Conservation (phyloP, 1,140 invertebrate species). For the Gonioctena quinquepunctata region DNA sequence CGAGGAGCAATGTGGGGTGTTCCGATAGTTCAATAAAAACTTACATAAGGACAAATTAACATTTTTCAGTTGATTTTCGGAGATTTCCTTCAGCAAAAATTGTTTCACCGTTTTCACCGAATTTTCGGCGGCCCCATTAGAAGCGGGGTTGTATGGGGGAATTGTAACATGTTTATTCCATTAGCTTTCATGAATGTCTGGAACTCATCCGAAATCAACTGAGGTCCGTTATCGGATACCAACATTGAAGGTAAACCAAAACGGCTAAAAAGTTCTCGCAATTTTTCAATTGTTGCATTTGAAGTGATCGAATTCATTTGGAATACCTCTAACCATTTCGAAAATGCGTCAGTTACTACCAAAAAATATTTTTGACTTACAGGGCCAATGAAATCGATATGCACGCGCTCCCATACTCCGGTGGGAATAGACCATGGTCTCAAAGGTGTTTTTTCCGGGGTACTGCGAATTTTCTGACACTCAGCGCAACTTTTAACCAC, state of each 20-base stretch:
- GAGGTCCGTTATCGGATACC: constrained; percentile 53
- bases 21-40: constrained; percentile 5
- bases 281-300: constrained; percentile 35
- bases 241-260: constrained; percentile 51
- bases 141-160: constrained; percentile 46
- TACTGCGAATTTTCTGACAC: constrained; percentile 16
- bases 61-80: background rate
- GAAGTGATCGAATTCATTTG: constrained; percentile 28
- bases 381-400: constrained; percentile 57
- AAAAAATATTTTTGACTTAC: constrained; percentile 51
- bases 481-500: constrained; percentile 22
- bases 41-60: background rate
- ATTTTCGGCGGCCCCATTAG: constrained; percentile 50
- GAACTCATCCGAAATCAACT: constrained; percentile 54
- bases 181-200: constrained; percentile 48
- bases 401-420: constrained; percentile 54
- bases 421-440: constrained; percentile 31
- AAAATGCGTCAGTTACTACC: constrained; percentile 56
- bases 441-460: background rate
- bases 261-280: constrained; percentile 31
- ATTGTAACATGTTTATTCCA: constrained; percentile 40
- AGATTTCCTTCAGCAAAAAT: constrained; percentile 5
- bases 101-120: constrained; percentile 42
- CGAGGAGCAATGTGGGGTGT: background rate
- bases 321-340: constrained; percentile 55